Base-by-base conservation (phyloP, 2,113 vertebrate species). In the Danionella cerebrum region DNA sequence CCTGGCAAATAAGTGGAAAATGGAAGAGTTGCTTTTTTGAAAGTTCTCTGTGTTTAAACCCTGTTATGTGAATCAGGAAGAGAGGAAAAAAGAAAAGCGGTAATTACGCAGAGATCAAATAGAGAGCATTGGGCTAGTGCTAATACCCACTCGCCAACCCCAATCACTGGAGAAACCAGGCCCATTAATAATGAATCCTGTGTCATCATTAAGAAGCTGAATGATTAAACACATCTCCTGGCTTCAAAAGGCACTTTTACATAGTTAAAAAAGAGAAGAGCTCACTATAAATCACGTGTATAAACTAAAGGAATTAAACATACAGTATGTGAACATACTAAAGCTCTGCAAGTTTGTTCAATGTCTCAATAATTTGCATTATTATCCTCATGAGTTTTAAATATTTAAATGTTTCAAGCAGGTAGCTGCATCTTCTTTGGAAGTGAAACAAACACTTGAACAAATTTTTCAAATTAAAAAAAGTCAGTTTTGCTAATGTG, bases 101-200 rank as follows among this genome's bases (percentile, higher is more conserved):
- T 80, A 65, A 79, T 79, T 77, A 78, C 73, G 51, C 58, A 22
- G 36, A 80, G 81, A 84, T 81, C 74, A 82, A 87, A 81, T 74
- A 70, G 67, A 86, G 71, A 65, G 74, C 25, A 45, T 72, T 24
- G 42, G 54, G 45, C 41, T 62, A 54, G 65, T 74, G 50, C 45
- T 72, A 67, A 70, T 75, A 70, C 42, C 51, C 22, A 47, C 68
- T 70, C 48, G 57, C 48, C 19, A 65, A 71, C 58, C 36, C 22
- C 63, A 63, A 54, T 64, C 64, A 69, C 83, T 86, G 83, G 83
- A 72, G 77, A 79, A 84, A 66, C 72, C 41, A 75, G 76, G 51
- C 27, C 24, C 82, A 87, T 90, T 88, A 89, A 89, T 90, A 91
- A 90, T 91, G 85, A 77, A 91, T 89, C 78, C 74, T 80, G 82